Evolutionary conservation across 2,113 vertebrate genomes (phyloP).

Genomic region (Hydrolagus affinis): DNA sequence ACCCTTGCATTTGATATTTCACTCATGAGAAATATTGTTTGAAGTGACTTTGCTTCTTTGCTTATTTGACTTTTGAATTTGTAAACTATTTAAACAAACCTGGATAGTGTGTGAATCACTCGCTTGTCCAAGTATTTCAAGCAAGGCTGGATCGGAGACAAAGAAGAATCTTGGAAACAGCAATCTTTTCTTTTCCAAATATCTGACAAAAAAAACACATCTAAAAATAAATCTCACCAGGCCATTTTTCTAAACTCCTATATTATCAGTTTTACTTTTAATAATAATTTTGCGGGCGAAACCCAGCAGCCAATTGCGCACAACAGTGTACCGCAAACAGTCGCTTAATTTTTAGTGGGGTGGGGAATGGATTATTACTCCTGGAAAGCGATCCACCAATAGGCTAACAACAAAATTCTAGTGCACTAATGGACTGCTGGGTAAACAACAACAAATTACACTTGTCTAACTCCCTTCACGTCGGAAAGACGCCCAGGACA

Average conservation of each 20-base stretch:
- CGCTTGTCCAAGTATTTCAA: slow-evolving; percentile 70
- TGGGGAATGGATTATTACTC: too few species aligned
- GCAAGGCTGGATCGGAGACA: slow-evolving; percentile 63
- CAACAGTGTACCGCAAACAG: too few species aligned
- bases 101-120: slow-evolving; percentile 69
- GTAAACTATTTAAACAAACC: slow-evolving; percentile 40
- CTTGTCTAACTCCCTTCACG: too few species aligned
- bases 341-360: too few species aligned
- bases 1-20: background rate
- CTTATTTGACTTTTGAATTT: background rate
- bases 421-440: too few species aligned
- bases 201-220: slow-evolving; percentile 35
- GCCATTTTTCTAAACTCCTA: background rate
- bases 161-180: slow-evolving; percentile 69
- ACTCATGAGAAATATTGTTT: background rate
- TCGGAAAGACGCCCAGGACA: too few species aligned
- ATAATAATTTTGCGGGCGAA: background rate
- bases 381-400: too few species aligned
- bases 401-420: too few species aligned
- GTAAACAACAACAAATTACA: too few species aligned
- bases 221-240: background rate
- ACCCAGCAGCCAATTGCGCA: too few species aligned
- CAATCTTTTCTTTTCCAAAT: slow-evolving; percentile 65
- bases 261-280: background rate
- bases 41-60: background rate